Base-by-base conservation (phyloP, 2,888 invertebrate genomes). In the Sthenelais limicola region DNA sequence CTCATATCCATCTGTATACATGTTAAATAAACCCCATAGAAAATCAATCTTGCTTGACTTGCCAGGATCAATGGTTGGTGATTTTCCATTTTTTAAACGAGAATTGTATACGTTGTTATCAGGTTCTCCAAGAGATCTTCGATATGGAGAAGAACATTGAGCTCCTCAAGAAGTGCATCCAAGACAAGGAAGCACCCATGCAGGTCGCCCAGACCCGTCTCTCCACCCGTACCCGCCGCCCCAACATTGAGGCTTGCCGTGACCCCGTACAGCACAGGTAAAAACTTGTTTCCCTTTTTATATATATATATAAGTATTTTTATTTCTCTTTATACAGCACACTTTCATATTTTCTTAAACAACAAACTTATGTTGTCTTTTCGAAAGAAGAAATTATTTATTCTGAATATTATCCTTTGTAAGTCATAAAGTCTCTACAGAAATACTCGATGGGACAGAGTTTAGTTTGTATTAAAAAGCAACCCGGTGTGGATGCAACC, bases 131-230 rank as follows among this genome's bases (percentile, higher is more conserved):
- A 89, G 97, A 97, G 90, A 92, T 97, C 82, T 97, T 95, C 86
- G 96, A 96, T 85, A 90, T 95, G 83, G 96, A 97, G 89, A 96
- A 95, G 89, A 93, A 95, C 82, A 92, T 97, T 84, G 95, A 95
- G 86, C 88, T 96, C 76, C 88, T 97, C 82, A 94, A 94, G 85
- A 96, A 96, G 89, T 93, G 94, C 0, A 95, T 97, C 80, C 92
- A 94, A 81, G 96, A 97, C 89, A 97, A 97, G 81, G 87, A 86
- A 72, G 83, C 86, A 0, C 89, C 88, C n/a, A 83, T 89, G 84
- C 88, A 88, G 82, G 87, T 89, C 72, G 88, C 89, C 18, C 96
- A 97, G 86, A 96, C 96, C 0, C 91, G 97, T 75, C 91, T 97
- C 76, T 96, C 97, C 88, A 94, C 95, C 26, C 90, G 97, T 78